Conservation (phyloP, 2,113 vertebrate genomes). For the Elephas maximus region DNA sequence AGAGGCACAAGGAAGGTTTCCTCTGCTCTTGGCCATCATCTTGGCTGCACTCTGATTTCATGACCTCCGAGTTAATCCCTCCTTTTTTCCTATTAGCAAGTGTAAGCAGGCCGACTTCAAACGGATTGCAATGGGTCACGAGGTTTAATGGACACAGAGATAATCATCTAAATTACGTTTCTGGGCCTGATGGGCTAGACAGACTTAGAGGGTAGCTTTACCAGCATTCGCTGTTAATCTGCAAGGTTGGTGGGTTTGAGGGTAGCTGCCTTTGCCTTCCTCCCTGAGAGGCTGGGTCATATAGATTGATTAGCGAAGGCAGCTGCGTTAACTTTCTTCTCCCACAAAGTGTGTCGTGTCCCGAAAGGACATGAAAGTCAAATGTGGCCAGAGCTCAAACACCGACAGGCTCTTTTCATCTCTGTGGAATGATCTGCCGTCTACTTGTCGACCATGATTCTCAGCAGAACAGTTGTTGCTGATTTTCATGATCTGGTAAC, state of each 20-base stretch:
- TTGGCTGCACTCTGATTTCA: conserved; percentile 87
- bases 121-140: conserved; percentile 90
- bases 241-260: conserved; percentile 86
- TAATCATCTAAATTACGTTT: conserved; percentile 94
- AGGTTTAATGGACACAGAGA: conserved; percentile 89
- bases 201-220: conserved; percentile 88
- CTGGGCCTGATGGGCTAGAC: conserved; percentile 90
- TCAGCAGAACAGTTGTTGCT: conserved; percentile 87
- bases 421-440: conserved; percentile 87
- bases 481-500: conserved; percentile 89
- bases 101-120: conserved; percentile 93
- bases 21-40: conserved; percentile 80
- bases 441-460: conserved; percentile 81
- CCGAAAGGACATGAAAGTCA: conserved; percentile 90
- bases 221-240: conserved; percentile 88
- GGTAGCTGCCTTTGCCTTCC: conserved; percentile 81
- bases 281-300: conserved; percentile 80
- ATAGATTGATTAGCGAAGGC: conserved; percentile 90
- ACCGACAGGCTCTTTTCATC: conserved; percentile 87
- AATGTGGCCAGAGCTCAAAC: conserved; percentile 86
- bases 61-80: conserved; percentile 90
- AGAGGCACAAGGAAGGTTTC: conserved; percentile 76
- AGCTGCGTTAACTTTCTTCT: conserved; percentile 90
- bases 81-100: conserved; percentile 90
- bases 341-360: conserved; percentile 83